Evolutionary conservation across 2,888 invertebrate genomes (phyloP).

Genomic region (Drosophila buzzatii): DNA sequence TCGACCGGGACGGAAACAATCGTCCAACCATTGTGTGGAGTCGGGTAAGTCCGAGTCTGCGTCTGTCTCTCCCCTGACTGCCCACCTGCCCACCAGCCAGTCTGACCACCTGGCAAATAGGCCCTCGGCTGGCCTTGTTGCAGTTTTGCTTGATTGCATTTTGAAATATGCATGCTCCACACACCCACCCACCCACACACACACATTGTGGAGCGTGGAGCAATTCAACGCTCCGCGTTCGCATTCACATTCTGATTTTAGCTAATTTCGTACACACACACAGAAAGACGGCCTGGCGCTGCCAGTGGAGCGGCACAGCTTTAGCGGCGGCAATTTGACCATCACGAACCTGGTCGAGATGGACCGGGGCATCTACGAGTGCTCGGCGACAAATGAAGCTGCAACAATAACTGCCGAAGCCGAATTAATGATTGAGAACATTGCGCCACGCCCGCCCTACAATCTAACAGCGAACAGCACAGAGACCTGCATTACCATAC

Average conservation of each 20-base stretch:
- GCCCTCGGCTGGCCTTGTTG: constrained; percentile 20
- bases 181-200: background rate
- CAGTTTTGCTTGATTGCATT: constrained; percentile 68
- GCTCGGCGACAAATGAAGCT: constrained; percentile 94
- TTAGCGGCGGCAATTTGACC: constrained; percentile 92
- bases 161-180: constrained; percentile 65
- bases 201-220: background rate
- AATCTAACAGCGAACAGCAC: constrained; percentile 92
- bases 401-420: constrained; percentile 93
- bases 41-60: constrained; percentile 86
- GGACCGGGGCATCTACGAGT: constrained; percentile 94
- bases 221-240: background rate
- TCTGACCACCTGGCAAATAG: constrained; percentile 32
- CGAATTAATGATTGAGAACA: constrained; percentile 93
- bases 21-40: constrained; percentile 89
- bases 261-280: constrained; percentile 79
- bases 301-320: constrained; percentile 89
- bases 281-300: constrained; percentile 91
- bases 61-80: background rate
- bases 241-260: constrained; percentile 28
- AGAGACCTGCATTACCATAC: constrained; percentile 90
- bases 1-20: constrained; percentile 89
- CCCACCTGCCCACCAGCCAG: too few relatives aligned
- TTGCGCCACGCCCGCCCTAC: constrained; percentile 95
- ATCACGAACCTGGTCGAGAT: constrained; percentile 92